Evolutionary conservation across 1,140 invertebrate species (phyloP).

Genomic region (Zaprionus nigranus): DNA sequence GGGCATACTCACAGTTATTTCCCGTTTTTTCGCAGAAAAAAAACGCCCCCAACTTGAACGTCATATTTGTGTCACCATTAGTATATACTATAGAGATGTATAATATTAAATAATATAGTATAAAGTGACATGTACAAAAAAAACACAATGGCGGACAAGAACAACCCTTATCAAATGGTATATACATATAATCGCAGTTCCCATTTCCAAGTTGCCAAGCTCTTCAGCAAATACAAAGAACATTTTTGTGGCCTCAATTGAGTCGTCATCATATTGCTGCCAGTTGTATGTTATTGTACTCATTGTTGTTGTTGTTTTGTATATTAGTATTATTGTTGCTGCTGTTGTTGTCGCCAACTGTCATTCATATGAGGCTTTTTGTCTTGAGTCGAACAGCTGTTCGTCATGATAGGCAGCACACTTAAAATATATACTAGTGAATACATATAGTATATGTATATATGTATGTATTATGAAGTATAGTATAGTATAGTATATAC

Average conservation of each 20-base stretch:
- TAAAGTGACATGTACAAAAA: not conserved
- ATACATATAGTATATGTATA: not conserved
- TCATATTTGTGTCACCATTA: constrained; percentile 35
- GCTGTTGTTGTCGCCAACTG: constrained; percentile 32
- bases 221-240: constrained; percentile 32
- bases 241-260: constrained; percentile 53
- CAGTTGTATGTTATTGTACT: constrained; percentile 3
- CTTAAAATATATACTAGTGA: constrained; percentile 9
- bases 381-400: constrained; percentile 72
- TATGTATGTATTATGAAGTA: not conserved
- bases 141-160: not conserved
- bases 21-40: not conserved
- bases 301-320: constrained; percentile 3
- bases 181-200: constrained; percentile 44
- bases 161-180: constrained; percentile 51
- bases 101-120: not conserved
- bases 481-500: not conserved
- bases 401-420: constrained; percentile 58
- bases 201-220: constrained; percentile 29
- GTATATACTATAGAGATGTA: constrained; percentile 5
- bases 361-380: constrained; percentile 65
- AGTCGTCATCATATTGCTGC: constrained; percentile 63
- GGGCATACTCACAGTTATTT: not conserved
- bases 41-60: constrained; percentile 6
- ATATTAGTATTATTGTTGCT: constrained; percentile 37